phyloP scores from a whole-genome alignment of 2,797 vertebrate genomes.

The Gymnopithys bicolor region DNA sequence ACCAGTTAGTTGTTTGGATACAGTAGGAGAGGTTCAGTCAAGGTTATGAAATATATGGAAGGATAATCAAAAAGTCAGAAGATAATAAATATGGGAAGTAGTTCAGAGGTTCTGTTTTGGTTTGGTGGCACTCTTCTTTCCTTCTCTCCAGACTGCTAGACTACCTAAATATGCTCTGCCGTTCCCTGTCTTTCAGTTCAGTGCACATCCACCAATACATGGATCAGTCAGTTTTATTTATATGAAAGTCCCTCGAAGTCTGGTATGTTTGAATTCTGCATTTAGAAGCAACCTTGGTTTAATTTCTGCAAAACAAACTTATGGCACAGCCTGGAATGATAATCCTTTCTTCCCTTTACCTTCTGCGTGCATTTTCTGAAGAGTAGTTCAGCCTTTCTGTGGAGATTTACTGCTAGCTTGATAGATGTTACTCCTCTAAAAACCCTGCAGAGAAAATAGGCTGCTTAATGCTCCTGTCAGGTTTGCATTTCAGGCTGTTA shows the following conservation, averaged over 20 bases:
- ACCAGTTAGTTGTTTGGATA: not conserved
- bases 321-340: not conserved
- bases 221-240: not conserved
- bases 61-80: not conserved
- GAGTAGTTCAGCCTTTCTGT: not conserved
- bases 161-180: not conserved
- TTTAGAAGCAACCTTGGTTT: not conserved
- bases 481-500: constrained; percentile 3
- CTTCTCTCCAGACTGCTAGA: not conserved
- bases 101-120: not conserved
- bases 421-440: not conserved
- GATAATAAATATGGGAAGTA: not conserved
- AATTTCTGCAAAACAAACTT: accelerated
- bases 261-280: not conserved
- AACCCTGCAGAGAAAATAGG: constrained; percentile 20
- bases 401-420: not conserved
- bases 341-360: not conserved
- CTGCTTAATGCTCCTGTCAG: not conserved
- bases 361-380: not conserved
- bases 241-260: not conserved
- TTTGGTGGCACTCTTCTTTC: not conserved
- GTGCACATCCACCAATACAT: not conserved
- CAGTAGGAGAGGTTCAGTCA: not conserved
- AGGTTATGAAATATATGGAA: not conserved
- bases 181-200: not conserved